phyloP scores from a whole-genome alignment of 2,113 vertebrate genomes.

The Coreoperca whiteheadi region DNA sequence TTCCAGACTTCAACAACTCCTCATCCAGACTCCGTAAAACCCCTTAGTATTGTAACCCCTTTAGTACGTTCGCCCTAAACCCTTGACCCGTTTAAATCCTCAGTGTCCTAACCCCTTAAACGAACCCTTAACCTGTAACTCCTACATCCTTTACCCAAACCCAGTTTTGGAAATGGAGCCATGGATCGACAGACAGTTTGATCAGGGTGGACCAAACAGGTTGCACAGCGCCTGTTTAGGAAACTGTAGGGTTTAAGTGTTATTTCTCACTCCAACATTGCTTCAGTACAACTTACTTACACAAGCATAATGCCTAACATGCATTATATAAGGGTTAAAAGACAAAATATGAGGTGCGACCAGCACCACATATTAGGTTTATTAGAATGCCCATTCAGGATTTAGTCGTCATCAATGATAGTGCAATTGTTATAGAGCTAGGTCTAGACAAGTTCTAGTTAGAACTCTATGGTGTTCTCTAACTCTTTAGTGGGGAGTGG shows the following conservation, averaged over 20 bases:
- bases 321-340: neutral
- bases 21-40: conserved; percentile 57
- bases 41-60: conserved; percentile 58
- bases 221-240: neutral
- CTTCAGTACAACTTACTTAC: neutral
- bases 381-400: neutral
- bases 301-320: conserved; percentile 7
- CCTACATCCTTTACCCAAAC: neutral
- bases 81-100: conserved; percentile 48
- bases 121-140: conserved; percentile 26
- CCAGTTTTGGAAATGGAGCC: conserved; percentile 61
- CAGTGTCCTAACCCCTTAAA: conserved; percentile 40
- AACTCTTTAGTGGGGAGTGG: neutral
- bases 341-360: neutral
- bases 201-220: neutral
- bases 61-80: conserved; percentile 29
- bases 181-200: conserved; percentile 51
- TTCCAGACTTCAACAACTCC: conserved; percentile 62
- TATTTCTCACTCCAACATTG: neutral
- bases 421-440: neutral
- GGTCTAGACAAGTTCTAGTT: neutral
- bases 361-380: no score
- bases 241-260: neutral
- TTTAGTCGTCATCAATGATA: neutral
- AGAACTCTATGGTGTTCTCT: neutral